Percentiles rank a stretch among this genome's conserved stretches.
Conservation (phyloP, 2,888 invertebrate species). For the Pollenia labialis region DNA sequence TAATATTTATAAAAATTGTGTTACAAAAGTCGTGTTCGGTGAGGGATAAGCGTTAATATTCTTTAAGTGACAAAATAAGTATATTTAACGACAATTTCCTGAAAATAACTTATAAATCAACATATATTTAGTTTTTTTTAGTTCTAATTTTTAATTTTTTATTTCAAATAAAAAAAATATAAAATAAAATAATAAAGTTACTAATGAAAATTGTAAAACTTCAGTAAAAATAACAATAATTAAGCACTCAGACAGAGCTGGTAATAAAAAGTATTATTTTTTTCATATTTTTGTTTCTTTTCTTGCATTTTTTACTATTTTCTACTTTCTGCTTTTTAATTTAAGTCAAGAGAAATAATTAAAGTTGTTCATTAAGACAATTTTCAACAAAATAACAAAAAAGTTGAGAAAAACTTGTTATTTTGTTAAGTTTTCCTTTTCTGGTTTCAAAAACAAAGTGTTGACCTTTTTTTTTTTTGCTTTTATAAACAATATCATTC, state of each 20-base stretch:
- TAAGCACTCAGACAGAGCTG: constrained; percentile 27
- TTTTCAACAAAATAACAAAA: constrained; percentile 25
- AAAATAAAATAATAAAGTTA: constrained; percentile 17
- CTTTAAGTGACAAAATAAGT: too few relatives aligned
- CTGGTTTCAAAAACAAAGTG: constrained; percentile 16
- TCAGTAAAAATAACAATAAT: constrained; percentile 32
- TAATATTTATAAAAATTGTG: too few relatives aligned
- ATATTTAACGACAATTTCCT: too few relatives aligned
- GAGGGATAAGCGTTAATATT: too few relatives aligned
- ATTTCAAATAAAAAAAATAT: constrained; percentile 4
- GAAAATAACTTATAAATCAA: too few relatives aligned
- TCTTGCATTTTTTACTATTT: constrained; percentile 8
- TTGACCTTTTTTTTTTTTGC: constrained; percentile 17
- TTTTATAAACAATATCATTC: constrained; percentile 20
- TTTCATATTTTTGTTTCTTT: too few relatives aligned
- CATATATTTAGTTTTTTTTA: not conserved
- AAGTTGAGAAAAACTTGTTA: constrained; percentile 38
- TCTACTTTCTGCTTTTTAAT: constrained; percentile 3
- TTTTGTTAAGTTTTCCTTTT: constrained; percentile 30
- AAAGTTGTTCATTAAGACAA: constrained; percentile 65
- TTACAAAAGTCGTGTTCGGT: too few relatives aligned
- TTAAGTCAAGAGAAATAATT: constrained; percentile 63
- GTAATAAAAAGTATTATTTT: constrained; percentile 1
- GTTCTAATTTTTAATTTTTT: not conserved
- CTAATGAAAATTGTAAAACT: constrained; percentile 27